Base-by-base conservation (phyloP, 2,113 vertebrate genomes). In the Indicator maculatus region DNA sequence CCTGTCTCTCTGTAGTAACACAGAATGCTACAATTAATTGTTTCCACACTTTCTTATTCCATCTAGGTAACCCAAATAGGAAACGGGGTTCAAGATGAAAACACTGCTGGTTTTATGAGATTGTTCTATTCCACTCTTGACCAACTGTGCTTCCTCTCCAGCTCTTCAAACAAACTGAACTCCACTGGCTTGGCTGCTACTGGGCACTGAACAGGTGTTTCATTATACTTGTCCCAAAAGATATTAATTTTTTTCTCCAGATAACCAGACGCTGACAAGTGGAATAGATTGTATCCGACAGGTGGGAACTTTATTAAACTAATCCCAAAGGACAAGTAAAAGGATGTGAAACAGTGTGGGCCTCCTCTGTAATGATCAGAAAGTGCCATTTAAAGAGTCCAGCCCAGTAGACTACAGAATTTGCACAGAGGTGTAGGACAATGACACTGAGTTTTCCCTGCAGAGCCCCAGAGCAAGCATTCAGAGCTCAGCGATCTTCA, bases 161-260 rank as follows among this genome's bases (percentile, higher is more conserved):
- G 52, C 27, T 85, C 64, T 55, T 81, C 41, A 28, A 1, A 7
- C 0, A 1, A 66, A n/a, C 12, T 38, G 58, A 81, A 61, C 17
- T 81, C n/a, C n/a, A 16, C 71, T 58, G 61, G 38, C 12, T n/a
- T 87, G 63, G 55, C 78, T 91, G 20, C 27, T 53, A 11, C 60
- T 33, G 41, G 69, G 27, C 7, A 6, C 26, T 36, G 66, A 86
- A 23, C 45, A 84, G 86, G 39, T 92, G 90, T 81, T 96, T 92
- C 78, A 89, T 94, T 94, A 88, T 69, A 44, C 20, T 64, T 59
- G 20, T 81, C 88, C 72, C 80, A 93, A 52, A 83, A 90, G 56
- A 88, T 27, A 8, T 7, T 45, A 33, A 12, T 2, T 36, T 60
- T 73, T 83, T 88, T 26, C 55, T 86, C 65, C 65, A 12, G 12